Evolutionary conservation across 53 echinoderm and acorn worm genomes (phyloP).

Genomic region (Echinarachnius parma): DNA sequence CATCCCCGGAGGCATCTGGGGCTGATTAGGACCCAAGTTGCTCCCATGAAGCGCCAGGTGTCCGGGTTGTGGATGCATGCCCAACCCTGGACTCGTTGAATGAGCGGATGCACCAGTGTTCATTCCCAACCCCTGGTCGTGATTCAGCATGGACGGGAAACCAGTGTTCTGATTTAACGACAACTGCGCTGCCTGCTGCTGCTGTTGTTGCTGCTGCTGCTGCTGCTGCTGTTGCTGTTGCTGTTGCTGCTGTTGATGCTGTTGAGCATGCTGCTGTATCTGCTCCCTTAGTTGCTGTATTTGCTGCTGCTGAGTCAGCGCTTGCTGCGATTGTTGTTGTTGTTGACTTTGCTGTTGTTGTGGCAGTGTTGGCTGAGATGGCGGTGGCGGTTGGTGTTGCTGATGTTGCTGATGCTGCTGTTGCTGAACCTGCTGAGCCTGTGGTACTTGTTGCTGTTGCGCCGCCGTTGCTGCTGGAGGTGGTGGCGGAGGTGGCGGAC

Average conservation of each 20-base stretch:
- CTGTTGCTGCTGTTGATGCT: slow-evolving; percentile 10
- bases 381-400: slow-evolving; percentile 23
- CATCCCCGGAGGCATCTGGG: slow-evolving; percentile 24
- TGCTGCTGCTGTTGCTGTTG: slow-evolving; percentile 25
- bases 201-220: slow-evolving; percentile 22
- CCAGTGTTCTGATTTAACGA: slow-evolving; percentile 10
- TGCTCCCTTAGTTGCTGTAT: slow-evolving; percentile 32
- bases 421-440: slow-evolving; percentile 30
- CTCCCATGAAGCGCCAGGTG: slow-evolving; percentile 31
- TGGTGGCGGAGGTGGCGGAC: slow-evolving; percentile 48
- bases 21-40: slow-evolving; percentile 3
- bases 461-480: slow-evolving; percentile 31
- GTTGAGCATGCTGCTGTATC: slow-evolving; percentile 12
- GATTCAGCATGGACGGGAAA: slow-evolving; percentile 10
- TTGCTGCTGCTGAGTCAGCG: slow-evolving; percentile 23
- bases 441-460: slow-evolving; percentile 37
- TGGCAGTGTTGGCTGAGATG: slow-evolving; percentile 14
- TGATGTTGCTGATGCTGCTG: slow-evolving; percentile 36
- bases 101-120: slow-evolving; percentile 5
- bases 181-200: slow-evolving; percentile 11
- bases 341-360: slow-evolving; percentile 30
- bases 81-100: slow-evolving; percentile 11
- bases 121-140: slow-evolving; percentile 26
- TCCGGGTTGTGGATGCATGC: slow-evolving; percentile 14
- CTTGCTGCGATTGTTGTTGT: slow-evolving; percentile 32